These are phyloP conservation scores for Cossypha heuglini DNA, from an alignment of 2,797 vertebrate genomes.

Conservation along the genomic window DNA sequence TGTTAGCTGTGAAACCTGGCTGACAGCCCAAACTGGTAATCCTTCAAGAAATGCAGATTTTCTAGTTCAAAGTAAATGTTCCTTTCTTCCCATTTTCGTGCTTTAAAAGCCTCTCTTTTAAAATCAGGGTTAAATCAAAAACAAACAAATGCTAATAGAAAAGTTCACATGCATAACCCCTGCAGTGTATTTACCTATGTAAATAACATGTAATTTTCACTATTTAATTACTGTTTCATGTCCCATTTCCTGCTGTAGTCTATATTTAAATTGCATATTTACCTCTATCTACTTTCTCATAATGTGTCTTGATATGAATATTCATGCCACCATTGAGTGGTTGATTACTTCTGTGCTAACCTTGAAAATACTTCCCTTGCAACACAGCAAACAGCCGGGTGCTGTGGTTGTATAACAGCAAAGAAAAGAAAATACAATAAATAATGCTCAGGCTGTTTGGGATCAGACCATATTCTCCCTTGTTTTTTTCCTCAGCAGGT, in stretches of 20 bases:
- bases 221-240: conserved; percentile 58
- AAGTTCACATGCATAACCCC: conserved; percentile 5
- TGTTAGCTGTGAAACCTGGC: neutral
- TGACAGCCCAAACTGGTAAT: neutral
- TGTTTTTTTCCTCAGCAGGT: neutral
- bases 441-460: neutral
- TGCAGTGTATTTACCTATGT: conserved; percentile 46
- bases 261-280: conserved; percentile 68
- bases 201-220: conserved; percentile 63
- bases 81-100: neutral
- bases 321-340: conserved; percentile 37
- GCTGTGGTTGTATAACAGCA: neutral
- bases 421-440: conserved; percentile 2
- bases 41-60: neutral
- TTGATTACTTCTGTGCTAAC: conserved; percentile 59
- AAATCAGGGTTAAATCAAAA: conserved; percentile 30
- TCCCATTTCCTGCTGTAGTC: conserved; percentile 42
- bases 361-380: conserved; percentile 33
- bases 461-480: neutral
- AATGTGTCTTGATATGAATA: conserved; percentile 60
- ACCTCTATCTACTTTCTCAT: conserved; percentile 43
- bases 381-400: neutral
- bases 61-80: neutral
- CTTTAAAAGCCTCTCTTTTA: neutral
- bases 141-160: conserved; percentile 4